phyloP scores from a whole-genome alignment of 1,140 invertebrate genomes.

The Temnothorax nylanderi region DNA sequence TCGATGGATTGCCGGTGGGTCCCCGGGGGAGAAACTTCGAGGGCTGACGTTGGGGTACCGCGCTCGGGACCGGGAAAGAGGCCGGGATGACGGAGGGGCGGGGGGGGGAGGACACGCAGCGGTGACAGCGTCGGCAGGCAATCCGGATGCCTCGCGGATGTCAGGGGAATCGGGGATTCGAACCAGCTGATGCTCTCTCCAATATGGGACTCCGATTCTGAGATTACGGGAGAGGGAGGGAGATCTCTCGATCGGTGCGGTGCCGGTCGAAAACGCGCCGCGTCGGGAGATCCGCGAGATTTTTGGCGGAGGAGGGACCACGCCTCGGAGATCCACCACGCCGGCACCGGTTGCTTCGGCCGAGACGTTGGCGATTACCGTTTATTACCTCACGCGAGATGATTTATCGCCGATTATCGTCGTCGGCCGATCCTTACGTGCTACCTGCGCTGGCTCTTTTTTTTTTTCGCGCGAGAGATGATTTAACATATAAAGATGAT shows the following conservation, averaged over 20 bases:
- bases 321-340: background rate
- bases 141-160: background rate
- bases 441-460: background rate
- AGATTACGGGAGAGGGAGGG: background rate
- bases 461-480: background rate
- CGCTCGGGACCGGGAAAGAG: background rate
- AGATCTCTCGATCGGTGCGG: background rate
- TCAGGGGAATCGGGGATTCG: background rate
- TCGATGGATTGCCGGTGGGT: background rate
- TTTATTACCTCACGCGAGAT: background rate
- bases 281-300: background rate
- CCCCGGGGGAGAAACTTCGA: background rate
- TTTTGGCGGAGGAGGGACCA: background rate
- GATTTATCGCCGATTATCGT: slow-evolving; percentile 4
- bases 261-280: background rate
- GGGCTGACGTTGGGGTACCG: background rate
- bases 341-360: background rate
- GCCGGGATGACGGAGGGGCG: too few species aligned
- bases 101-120: background rate
- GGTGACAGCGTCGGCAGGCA: background rate
- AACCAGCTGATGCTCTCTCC: background rate
- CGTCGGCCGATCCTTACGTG: background rate
- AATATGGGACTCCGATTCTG: background rate
- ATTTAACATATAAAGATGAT: background rate
- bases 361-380: background rate